Evolutionary conservation across 1,140 invertebrate species (phyloP), one percentile per base, ranked within the genome.

Genomic region (Cyrtorhinus lividipennis): DNA sequence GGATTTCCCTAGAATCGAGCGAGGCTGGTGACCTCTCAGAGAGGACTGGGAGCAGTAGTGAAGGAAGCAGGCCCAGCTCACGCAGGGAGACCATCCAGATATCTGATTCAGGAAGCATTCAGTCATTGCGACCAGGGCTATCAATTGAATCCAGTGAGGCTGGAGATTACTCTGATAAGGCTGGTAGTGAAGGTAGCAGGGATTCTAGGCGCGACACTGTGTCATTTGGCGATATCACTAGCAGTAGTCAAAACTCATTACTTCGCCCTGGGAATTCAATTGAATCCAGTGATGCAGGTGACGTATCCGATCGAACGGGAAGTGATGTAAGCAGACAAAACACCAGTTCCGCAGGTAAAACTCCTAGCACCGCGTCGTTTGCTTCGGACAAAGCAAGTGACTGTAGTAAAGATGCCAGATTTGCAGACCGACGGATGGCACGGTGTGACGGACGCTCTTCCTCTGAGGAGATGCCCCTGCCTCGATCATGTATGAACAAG

Each of bases 1-100:
- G 77, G 0, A 77, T 79, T 66, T 84, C 82, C 1, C 74, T 82
- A 5, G 81, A 83, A 67, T 83, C 81, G 0, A 83, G 77, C 64
- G 81, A 83, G 60, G 74, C 76, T 2, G 75, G 75, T 0, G 78
- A 78, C 22, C 73, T 75, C 1, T 79, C 81, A 0, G 81, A 78
- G 20, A 73, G 79, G 3, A 81, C 80, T 24, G 68, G 48, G 22
- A 69, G 64, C 60, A 68, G 67, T 63, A 66, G 64, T 61, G 68
- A 68, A 46, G 68, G 68, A 15, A 69, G 68, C 45, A 64, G 68
- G 59, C 61, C 67, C 2, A 65, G 67, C n/a, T 69, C 68, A 10
- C 57, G 68, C 15, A 56, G 68, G 24, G 68, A 68, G 30, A 66
- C 67, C 2, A 68, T 68, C 13, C 66, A 66, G 38, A 66, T 68